These are phyloP conservation scores for Typhlichthys eigenmanni DNA, from an alignment of 2,797 vertebrate species.

Conservation along the genomic window DNA sequence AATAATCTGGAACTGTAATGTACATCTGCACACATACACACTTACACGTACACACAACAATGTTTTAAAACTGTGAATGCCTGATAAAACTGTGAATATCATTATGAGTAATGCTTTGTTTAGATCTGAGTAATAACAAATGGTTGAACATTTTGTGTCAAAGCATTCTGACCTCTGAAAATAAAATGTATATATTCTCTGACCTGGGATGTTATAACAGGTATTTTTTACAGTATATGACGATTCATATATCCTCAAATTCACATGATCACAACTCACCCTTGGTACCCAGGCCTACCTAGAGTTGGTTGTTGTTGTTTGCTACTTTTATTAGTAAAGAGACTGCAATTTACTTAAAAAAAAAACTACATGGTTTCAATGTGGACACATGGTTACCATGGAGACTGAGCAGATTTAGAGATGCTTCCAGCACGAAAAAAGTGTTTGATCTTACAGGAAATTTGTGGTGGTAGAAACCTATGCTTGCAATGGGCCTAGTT, in stretches of 20 bases:
- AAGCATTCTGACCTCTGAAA: too few relatives aligned
- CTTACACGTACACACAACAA: constrained; percentile 49
- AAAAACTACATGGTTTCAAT: too few relatives aligned
- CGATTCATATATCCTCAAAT: constrained; percentile 19
- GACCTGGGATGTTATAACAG: too few relatives aligned
- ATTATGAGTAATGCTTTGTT: too few relatives aligned
- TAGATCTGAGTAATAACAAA: too few relatives aligned
- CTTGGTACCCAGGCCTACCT: not conserved
- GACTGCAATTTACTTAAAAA: not conserved
- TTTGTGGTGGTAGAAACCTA: not conserved
- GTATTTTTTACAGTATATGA: not conserved
- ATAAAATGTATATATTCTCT: too few relatives aligned
- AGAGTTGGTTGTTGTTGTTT: constrained; percentile 1
- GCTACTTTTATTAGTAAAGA: not conserved
- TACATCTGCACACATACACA: constrained; percentile 35
- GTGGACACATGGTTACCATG: constrained; percentile 50
- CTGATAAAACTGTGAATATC: too few relatives aligned
- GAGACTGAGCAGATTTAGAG: constrained; percentile 46
- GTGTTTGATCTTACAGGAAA: constrained; percentile 8
- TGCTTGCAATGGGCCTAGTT: not conserved
- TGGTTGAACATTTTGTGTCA: too few relatives aligned
- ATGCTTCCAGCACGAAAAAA: constrained; percentile 16
- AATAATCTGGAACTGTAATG: constrained; percentile 36
- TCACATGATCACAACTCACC: constrained; percentile 23
- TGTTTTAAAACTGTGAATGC: not conserved